These are phyloP conservation scores for Trisateles emortualis DNA, from an alignment of 2,888 invertebrate species.

Conservation along the genomic window DNA sequence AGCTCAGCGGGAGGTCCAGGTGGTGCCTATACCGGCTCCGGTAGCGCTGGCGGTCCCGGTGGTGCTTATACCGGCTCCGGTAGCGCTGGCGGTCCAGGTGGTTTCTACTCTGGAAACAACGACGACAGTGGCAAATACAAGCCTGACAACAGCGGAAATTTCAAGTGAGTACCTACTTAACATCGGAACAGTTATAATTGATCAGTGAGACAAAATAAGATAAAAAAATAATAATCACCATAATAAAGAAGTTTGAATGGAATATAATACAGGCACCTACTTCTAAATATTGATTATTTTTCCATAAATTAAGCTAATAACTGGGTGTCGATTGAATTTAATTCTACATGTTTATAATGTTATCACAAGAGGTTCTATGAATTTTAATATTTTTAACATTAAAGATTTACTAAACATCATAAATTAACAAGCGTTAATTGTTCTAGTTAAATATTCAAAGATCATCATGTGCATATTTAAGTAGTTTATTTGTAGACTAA, in stretches of 20 bases:
- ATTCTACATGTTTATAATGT: not conserved
- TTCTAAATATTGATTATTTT: not conserved
- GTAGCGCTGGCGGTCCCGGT: conserved; percentile 26
- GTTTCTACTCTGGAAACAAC: conserved; percentile 43
- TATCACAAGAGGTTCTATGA: not conserved
- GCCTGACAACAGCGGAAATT: conserved; percentile 52
- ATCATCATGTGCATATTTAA: not conserved
- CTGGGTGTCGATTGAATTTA: not conserved
- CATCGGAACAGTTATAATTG: too few relatives aligned
- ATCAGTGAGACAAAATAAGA: too few relatives aligned
- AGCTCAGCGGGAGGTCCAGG: conserved; percentile 41
- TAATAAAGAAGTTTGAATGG: not conserved
- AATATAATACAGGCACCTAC: not conserved
- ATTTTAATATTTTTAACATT: not conserved
- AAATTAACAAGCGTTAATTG: conserved; percentile 14
- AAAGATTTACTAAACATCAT: not conserved
- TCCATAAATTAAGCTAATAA: not conserved
- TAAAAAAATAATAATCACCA: too few relatives aligned
- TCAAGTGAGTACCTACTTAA: conserved; percentile 46
- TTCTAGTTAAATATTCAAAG: conserved; percentile 1
- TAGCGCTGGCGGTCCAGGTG: conserved; percentile 36
- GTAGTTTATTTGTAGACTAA: conserved; percentile 5
- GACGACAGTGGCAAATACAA: conserved; percentile 58
- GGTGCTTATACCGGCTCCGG: conserved; percentile 41
- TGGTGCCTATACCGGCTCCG: conserved; percentile 47